Base-by-base conservation (phyloP, 1,140 invertebrate genomes). In the Leptestheria dahalacensis region DNA sequence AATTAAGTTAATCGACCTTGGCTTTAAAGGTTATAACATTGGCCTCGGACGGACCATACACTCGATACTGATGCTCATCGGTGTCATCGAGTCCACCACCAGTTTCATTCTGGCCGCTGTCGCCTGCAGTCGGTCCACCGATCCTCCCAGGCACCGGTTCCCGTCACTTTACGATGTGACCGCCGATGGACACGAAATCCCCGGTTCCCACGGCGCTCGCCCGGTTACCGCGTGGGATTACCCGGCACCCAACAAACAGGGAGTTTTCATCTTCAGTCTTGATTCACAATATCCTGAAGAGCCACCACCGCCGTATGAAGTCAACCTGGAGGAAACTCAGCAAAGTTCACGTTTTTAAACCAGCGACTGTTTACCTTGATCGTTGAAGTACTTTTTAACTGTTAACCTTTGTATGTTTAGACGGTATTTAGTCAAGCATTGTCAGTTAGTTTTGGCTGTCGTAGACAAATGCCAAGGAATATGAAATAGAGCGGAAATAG, bases 171-270 rank as follows among this genome's bases (percentile, higher is more conserved):
- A n/a, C 25, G 18, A 11, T 56, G 26, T 20, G 33, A 20, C 2
- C 26, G 41, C 21, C 53, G 12, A 23, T 26, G 33, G 11, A 24
- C 53, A 18, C 24, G 50, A 11, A 26, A 26, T 18, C 6, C 33
- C 33, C 15, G 33, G 33, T 6, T 9, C 33, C 15, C 33, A 41
- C 33, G 12, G 24, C n/a, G 41, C 11, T 10, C 26, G 53, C 15
- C 53, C 53, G 1, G 26, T 56, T 3, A 60, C 58, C 1, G 58
- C 58, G 49, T 60, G 58, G 58, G 58, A 60, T 18, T 60, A 50
- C 21, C 58, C 58, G 2, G 48, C 58, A 18, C 51, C 51, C n/a
- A 24, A 28, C 3, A 60, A 60, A 41, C n/a, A 51, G 25, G 10
- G 9, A 20, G 26, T 29, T 1, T 33, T 55, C n/a, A 55, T 18